Evolutionary conservation across 2,888 invertebrate genomes (phyloP).

Genomic region (Lasius fuliginosus): DNA sequence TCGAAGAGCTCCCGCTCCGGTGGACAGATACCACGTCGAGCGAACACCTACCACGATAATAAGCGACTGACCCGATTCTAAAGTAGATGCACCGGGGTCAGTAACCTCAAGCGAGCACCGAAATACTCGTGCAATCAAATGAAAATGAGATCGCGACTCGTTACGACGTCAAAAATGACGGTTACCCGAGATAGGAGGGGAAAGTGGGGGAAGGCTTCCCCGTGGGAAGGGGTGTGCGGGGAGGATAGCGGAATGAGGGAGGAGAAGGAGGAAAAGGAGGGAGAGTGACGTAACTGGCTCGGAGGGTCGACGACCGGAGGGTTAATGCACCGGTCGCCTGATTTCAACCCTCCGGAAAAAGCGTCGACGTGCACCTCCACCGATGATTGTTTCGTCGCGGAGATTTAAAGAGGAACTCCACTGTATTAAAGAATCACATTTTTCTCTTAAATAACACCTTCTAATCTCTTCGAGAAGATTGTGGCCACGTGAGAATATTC

Average conservation of each 20-base stretch:
- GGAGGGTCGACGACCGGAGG: constrained; percentile 84
- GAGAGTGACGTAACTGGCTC: constrained; percentile 84
- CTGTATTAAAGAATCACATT: neutral
- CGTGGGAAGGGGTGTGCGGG: constrained; percentile 41
- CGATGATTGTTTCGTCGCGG: constrained; percentile 60
- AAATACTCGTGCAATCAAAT: constrained; percentile 86
- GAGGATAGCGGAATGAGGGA: constrained; percentile 52
- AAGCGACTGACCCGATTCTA: constrained; percentile 85
- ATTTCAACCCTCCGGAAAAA: constrained; percentile 81
- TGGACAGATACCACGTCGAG: constrained; percentile 71
- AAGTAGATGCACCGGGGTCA: constrained; percentile 85
- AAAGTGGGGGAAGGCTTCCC: constrained; percentile 59
- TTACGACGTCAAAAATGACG: constrained; percentile 86
- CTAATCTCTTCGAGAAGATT: neutral
- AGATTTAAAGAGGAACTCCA: constrained; percentile 67
- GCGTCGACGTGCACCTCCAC: constrained; percentile 71
- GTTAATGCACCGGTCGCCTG: constrained; percentile 84
- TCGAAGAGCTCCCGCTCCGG: constrained; percentile 64
- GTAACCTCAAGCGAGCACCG: constrained; percentile 82
- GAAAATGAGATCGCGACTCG: constrained; percentile 86
- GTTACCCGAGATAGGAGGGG: constrained; percentile 65
- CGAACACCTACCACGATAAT: constrained; percentile 85
- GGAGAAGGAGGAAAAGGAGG: constrained; percentile 54
- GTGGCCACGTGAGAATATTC: neutral
- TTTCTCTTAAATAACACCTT: neutral